Evolutionary conservation across 2,113 vertebrate species (phyloP), one percentile per base, ranked within the genome.

Genomic region (Syngnathus typhle): DNA sequence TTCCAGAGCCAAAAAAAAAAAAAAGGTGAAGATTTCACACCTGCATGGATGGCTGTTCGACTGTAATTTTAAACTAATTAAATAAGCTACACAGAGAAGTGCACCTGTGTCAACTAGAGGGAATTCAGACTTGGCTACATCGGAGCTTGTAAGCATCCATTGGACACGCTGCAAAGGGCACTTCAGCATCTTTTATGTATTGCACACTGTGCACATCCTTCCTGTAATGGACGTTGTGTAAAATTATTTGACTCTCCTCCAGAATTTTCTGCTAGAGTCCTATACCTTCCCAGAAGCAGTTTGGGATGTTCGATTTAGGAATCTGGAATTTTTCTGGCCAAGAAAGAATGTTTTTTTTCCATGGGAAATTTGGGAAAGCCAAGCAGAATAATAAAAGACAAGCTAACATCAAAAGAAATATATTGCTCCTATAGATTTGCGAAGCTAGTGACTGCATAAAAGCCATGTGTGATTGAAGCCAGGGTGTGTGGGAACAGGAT

Each of bases 21-120:
- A 58, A n/a, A 41, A 62, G 11, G 39, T 62, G 41, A 44, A 21
- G 41, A 44, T 52, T 39, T 27, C 23, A 62, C n/a, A 67, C 23
- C 16, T 36, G 47, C 19, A 58, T 67, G 18, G 56, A 65, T 13
- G 55, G 62, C 47, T 44, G n/a, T 32, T 52, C 32, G 37, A 44
- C 59, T 72, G 68, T 69, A 72, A 77, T 82, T 85, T 80, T 70
- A 72, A 66, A 64, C 68, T 70, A 77, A 82, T 81, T 76, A 84
- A 77, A 76, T 73, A 41, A 69, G 59, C 61, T 69, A 67, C 71
- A 85, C 38, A 63, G 72, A 44, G 65, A 83, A 61, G 69, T 79
- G 65, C 68, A 71, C 78, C 75, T 84, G 79, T 78, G 81, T 82
- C 77, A 69, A 51, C 77, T 67, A 65, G 54, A 11, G 70, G 76